Evolutionary conservation across 1,140 invertebrate species (phyloP), one percentile per base, ranked within the genome.

Genomic region (Dysdera silvatica): DNA sequence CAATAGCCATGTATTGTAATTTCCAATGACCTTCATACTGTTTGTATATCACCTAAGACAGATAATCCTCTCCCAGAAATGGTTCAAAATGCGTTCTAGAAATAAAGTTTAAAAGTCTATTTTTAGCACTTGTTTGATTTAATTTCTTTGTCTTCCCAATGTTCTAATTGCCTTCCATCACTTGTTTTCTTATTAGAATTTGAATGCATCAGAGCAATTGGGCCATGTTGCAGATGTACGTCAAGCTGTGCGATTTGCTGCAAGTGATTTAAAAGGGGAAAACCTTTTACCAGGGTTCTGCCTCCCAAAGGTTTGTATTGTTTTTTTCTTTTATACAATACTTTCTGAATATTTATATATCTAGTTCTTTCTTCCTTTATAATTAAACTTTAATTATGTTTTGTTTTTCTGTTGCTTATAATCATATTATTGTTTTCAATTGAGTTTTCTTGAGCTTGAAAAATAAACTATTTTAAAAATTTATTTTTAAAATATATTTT

Each of bases 271-370:
- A 31, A 89, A 90, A 73, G 85, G 83, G 1, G 81, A 85, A 47
- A 83, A 87, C 68, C 74, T 87, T 23, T 76, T 98, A 54, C 92
- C 94, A 48, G 95, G 95, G n/a, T 95, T 98, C 73, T 96, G 91
- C 76, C 77, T 96, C 65, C 87, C 91, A 0, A 97, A 97, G 77
- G 79, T 77, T 67, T 53, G 35, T 60, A 31, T 14, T 26, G 28
- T 41, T 61, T 43, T 10, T 26, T 58, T 31, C 28, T 35, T 52
- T 8, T 18, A 29, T 49, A 49, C 12, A 49, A 49, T 12, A 23
- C 2, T 20, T 49, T 31, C 49, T 48, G 8, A 5, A 16, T 49
- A 49, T 8, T 58, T 47, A 31, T 26, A 31, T 37, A 24, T 49
- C 10, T 54, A 65, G 29, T 31, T 31, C 31, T 51, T 18, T 49